These are phyloP conservation scores for Forbesichthys papilliferus DNA, from an alignment of 2,113 vertebrate species.

Conservation along the genomic window DNA sequence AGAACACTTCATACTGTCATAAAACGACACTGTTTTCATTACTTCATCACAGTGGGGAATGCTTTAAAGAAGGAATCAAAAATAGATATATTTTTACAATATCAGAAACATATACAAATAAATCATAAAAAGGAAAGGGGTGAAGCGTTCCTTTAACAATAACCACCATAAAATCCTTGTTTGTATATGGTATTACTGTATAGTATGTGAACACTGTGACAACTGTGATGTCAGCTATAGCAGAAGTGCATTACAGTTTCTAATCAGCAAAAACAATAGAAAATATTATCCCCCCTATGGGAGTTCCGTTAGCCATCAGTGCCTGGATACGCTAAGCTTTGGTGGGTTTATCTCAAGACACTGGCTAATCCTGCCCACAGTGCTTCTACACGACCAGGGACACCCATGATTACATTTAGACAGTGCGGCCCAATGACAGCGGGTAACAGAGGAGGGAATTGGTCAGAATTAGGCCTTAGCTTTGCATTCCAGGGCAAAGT, in stretches of 20 bases:
- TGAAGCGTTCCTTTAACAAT: too few species aligned
- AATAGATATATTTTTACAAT: too few species aligned
- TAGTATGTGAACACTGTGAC: not conserved
- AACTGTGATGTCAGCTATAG: not conserved
- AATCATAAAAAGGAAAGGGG: too few species aligned
- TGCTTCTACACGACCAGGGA: constrained; percentile 10
- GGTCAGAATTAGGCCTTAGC: constrained; percentile 69
- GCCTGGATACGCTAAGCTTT: not conserved
- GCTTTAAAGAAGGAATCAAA: too few species aligned
- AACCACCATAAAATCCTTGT: too few species aligned
- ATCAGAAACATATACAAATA: too few species aligned
- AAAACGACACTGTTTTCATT: too few species aligned
- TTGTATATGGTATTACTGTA: too few species aligned
- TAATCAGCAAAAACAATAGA: constrained; percentile 83
- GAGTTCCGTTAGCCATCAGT: not conserved
- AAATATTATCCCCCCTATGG: constrained; percentile 78
- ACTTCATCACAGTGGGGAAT: too few species aligned
- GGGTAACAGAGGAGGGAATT: constrained; percentile 31
- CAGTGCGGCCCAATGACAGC: constrained; percentile 26
- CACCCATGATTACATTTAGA: constrained; percentile 43
- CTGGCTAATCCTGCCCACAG: not conserved
- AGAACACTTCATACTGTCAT: not conserved
- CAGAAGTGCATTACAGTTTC: constrained; percentile 81
- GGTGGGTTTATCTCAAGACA: constrained; percentile 22
- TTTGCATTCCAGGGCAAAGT: constrained; percentile 75